Evolutionary conservation across 2,113 vertebrate genomes (phyloP).

Genomic region (Cairina moschata): DNA sequence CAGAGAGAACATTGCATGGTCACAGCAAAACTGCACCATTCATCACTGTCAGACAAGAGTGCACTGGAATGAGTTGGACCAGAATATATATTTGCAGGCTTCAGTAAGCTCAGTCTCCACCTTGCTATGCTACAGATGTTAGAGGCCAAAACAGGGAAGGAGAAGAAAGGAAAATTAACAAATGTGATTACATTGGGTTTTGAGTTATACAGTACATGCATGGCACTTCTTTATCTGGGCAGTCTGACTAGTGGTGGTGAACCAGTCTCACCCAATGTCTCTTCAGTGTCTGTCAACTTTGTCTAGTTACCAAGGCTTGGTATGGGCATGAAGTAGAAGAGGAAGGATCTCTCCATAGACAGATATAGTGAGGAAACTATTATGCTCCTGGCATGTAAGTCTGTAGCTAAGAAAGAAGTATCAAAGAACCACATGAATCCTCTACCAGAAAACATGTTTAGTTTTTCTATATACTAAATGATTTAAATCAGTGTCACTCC

Average conservation of each 20-base stretch:
- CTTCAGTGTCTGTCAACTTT: background rate
- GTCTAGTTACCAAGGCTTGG: background rate
- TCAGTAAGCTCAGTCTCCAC: background rate
- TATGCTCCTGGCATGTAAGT: background rate
- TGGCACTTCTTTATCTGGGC: background rate
- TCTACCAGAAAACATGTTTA: background rate
- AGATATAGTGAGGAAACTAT: background rate
- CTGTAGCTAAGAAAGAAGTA: background rate
- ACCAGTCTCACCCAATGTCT: background rate
- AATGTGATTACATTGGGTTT: background rate
- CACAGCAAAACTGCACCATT: background rate
- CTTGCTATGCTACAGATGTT: background rate
- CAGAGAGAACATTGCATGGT: fast-evolving
- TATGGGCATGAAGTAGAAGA: background rate
- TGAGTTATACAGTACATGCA: background rate
- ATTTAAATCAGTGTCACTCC: background rate
- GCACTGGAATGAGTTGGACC: background rate
- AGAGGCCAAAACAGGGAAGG: background rate
- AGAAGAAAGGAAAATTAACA: background rate
- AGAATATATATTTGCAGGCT: background rate
- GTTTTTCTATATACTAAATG: background rate
- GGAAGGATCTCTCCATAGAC: background rate
- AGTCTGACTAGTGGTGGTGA: background rate
- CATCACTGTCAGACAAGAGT: background rate
- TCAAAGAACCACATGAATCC: background rate